phyloP scores from a whole-genome alignment of 2,797 vertebrate species.

The Diplodus sargus region DNA sequence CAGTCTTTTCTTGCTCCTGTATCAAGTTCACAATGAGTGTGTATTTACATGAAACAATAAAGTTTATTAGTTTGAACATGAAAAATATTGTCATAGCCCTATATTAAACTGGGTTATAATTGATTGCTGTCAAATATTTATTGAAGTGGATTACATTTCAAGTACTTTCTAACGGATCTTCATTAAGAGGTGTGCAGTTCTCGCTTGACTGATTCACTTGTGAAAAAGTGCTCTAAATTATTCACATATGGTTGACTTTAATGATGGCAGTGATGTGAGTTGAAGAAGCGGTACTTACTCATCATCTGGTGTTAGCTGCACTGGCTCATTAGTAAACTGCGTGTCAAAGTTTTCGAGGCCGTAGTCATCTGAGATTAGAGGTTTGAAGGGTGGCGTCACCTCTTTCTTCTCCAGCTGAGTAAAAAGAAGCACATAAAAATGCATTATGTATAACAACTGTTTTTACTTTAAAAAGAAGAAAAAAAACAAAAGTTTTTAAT shows the following conservation, averaged over 20 bases:
- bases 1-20: too few relatives aligned
- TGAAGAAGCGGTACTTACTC: slow-evolving; percentile 85
- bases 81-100: too few relatives aligned
- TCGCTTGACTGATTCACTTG: background rate
- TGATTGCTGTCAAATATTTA: background rate
- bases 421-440: slow-evolving; percentile 51
- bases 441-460: slow-evolving; percentile 2
- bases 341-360: slow-evolving; percentile 99
- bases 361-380: slow-evolving; percentile 96
- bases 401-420: slow-evolving; percentile 97
- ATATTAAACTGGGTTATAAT: background rate
- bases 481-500: background rate
- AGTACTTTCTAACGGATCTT: background rate
- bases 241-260: slow-evolving; percentile 22
- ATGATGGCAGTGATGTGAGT: slow-evolving; percentile 17
- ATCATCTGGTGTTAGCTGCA: slow-evolving; percentile 98
- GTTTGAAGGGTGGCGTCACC: slow-evolving; percentile 93
- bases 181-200: background rate
- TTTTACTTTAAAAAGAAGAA: slow-evolving; percentile 8
- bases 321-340: slow-evolving; percentile 98
- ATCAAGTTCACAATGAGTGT: too few relatives aligned
- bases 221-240: slow-evolving; percentile 13
- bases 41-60: too few relatives aligned
- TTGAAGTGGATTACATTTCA: background rate
- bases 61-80: background rate